phyloP scores from a whole-genome alignment of 2,888 invertebrate species.

The Drosophila nr. medialis region DNA sequence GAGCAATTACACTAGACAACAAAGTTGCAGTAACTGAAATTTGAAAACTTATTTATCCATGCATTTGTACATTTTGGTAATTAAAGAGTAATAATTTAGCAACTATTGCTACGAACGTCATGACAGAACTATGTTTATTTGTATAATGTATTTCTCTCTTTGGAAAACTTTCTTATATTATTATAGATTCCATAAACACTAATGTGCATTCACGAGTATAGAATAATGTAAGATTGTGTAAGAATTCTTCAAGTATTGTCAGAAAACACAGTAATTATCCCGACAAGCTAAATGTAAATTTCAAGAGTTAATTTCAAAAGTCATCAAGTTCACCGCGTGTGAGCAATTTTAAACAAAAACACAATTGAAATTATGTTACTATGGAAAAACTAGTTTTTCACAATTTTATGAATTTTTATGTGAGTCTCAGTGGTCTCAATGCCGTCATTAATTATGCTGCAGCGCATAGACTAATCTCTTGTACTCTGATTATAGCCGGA shows the following conservation, averaged over 20 bases:
- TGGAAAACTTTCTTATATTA: neutral
- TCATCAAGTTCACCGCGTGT: constrained; percentile 34
- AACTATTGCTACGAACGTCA: neutral
- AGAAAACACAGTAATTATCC: constrained; percentile 4
- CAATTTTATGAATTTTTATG: constrained; percentile 5
- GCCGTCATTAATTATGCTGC: constrained; percentile 44
- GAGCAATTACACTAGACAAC: constrained; percentile 41
- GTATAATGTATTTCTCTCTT: neutral
- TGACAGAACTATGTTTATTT: neutral
- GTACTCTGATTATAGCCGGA: constrained; percentile 84
- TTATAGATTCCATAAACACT: too few relatives aligned
- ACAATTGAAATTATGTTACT: constrained; percentile 35
- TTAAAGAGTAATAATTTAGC: neutral
- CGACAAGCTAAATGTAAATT: neutral
- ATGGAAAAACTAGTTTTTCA: constrained; percentile 43
- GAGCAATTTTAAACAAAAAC: constrained; percentile 18
- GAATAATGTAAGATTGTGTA: constrained; percentile 22
- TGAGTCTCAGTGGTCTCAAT: constrained; percentile 16
- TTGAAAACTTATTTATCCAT: neutral
- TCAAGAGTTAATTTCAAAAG: constrained; percentile 19
- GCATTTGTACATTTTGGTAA: neutral
- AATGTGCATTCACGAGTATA: neutral
- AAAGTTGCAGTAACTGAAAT: neutral
- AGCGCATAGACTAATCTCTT: constrained; percentile 29
- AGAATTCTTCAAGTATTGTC: constrained; percentile 4